Percentiles rank a stretch among this genome's conserved stretches.
phyloP scores from a whole-genome alignment of 2,113 vertebrate genomes.

The Gopherus flavomarginatus region DNA sequence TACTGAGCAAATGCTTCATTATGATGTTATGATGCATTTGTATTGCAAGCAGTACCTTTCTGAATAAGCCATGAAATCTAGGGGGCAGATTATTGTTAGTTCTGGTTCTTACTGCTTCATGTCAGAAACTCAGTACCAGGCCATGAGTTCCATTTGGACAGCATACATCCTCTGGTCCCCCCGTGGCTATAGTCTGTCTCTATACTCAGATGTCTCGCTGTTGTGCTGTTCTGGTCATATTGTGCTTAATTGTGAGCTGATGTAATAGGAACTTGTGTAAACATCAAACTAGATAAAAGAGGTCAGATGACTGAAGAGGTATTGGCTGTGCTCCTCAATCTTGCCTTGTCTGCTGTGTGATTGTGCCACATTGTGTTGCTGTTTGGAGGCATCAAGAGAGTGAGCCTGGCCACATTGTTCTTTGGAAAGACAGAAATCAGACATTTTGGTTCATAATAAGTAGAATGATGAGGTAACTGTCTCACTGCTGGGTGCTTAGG shows the following conservation, averaged over 20 bases:
- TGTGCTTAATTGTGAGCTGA: not conserved
- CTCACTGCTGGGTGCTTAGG: constrained; percentile 14
- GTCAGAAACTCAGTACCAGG: not conserved
- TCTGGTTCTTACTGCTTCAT: not conserved
- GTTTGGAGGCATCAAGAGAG: not conserved
- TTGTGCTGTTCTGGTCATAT: not conserved
- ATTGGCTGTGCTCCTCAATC: not conserved
- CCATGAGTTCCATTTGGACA: not conserved
- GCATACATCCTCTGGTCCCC: not conserved
- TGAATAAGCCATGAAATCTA: not conserved
- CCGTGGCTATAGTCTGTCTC: not conserved
- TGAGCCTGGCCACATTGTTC: not conserved
- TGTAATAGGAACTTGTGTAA: not conserved
- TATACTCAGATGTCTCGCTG: not conserved
- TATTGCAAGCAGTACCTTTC: not conserved
- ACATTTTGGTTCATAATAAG: not conserved
- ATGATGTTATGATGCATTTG: not conserved
- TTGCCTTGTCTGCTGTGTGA: not conserved
- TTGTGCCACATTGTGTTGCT: not conserved
- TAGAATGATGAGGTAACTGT: constrained; percentile 21
- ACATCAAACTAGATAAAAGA: rapidly evolving
- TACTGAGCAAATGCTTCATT: not conserved
- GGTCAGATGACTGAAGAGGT: not conserved
- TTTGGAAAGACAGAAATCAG: constrained; percentile 21
- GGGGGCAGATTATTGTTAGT: not conserved